Evolutionary conservation across 1,140 invertebrate species (phyloP), one percentile per base, ranked within the genome.

Genomic region (Cotesia chilonis): DNA sequence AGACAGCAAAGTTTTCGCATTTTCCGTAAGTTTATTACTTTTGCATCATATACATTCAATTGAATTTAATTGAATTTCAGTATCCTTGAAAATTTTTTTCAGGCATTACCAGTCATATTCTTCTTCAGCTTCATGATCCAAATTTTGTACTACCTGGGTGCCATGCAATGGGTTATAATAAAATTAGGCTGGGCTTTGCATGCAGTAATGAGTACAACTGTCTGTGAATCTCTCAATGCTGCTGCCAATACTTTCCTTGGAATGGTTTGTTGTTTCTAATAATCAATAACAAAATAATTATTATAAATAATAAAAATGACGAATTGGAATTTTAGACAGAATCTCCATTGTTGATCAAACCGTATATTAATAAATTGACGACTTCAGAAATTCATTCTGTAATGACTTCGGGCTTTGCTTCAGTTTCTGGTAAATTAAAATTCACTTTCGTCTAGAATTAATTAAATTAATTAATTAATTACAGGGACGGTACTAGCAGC

Each of bases 351-450:
- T 76, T 98, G n/a, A 92, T 98, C 54, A 92, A 92, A 79, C 95
- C 95, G 0, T 98, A 95, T 77, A 83, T 99, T 7, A 79, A 86
- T n/a, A 81, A 91, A 67, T 88, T 99, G 79, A 98, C 97, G 0
- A 88, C 90, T 55, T 98, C 96, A 0, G 97, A 99, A 87, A 84
- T 99, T 0, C 96, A 98, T 83, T 92, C 96, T 0, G 89, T 99
- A 12, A 95, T 98, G 94, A 91, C 94, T 4, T 95, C 94, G 1
- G 97, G 97, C 6, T 98, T 98, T 85, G 94, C 96, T 0, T 97
- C 96, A 6, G 95, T 98, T 17, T 96, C 97, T 47, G 97, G 96
- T 90, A 81, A 81, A 76, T 76, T 17, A 10, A 17, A 38, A 28
- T 51, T 51, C 1, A 51, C 12, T 2, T 51, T 1, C 17, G 1